A percentile compares a stretch with the other conserved stretches of the same genome.
These are phyloP conservation scores for Eutrigla gurnardus DNA, from an alignment of 2,797 vertebrate genomes.

Conservation along the genomic window DNA sequence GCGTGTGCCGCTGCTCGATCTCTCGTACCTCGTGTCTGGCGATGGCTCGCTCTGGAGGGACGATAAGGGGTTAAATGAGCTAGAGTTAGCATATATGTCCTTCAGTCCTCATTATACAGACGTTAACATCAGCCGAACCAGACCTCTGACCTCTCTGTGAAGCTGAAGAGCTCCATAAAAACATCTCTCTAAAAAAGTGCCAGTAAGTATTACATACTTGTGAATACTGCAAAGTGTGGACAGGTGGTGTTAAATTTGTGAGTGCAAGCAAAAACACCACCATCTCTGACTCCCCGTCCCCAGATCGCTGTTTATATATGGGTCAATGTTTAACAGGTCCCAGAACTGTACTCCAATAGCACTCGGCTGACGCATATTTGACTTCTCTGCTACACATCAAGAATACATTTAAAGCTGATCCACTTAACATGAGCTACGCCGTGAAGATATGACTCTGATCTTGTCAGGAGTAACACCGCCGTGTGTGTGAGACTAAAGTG, in stretches of 20 bases:
- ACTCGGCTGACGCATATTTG: neutral
- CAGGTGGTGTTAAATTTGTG: neutral
- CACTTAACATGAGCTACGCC: constrained; percentile 22
- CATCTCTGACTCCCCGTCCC: neutral
- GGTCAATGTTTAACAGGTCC: constrained; percentile 3
- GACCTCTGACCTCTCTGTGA: constrained; percentile 19
- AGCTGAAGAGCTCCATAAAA: neutral
- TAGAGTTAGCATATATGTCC: neutral
- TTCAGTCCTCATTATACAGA: neutral
- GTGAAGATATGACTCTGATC: neutral
- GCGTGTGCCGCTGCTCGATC: constrained; percentile 93
- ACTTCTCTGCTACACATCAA: neutral
- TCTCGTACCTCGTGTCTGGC: constrained; percentile 97
- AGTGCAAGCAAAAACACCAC: neutral
- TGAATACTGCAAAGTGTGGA: neutral
- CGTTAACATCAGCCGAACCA: neutral
- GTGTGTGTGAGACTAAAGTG: constrained; percentile 22
- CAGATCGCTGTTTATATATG: neutral
- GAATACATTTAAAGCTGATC: constrained; percentile 26
- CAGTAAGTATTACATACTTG: neutral
- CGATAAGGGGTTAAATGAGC: neutral
- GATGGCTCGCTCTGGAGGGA: constrained; percentile 91
- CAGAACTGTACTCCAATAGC: neutral
- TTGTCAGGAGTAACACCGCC: constrained; percentile 9
- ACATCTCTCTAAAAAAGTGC: neutral